Percentiles rank a stretch among this genome's conserved stretches.
Evolutionary conservation across 1,140 invertebrate genomes (phyloP).

Genomic region (Drosophila kohkoa): DNA sequence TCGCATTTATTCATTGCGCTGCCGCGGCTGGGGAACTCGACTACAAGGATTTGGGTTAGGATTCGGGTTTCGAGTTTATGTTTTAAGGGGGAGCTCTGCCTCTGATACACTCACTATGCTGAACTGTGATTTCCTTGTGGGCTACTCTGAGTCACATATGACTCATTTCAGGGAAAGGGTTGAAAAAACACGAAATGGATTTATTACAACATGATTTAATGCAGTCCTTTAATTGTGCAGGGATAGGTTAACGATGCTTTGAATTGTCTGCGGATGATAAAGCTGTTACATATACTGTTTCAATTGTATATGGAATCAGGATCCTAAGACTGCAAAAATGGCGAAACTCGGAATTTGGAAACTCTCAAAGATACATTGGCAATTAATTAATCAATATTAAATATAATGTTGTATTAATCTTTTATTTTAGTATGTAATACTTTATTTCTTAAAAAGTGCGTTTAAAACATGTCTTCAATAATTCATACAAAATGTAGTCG

Average conservation of each 20-base stretch:
- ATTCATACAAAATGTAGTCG: too few species aligned
- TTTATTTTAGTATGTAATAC: too few species aligned
- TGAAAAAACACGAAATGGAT: slow-evolving; percentile 7
- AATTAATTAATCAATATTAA: too few species aligned
- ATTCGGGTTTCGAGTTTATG: neutral
- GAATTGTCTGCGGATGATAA: neutral
- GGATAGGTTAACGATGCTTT: neutral
- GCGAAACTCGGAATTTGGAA: too few species aligned
- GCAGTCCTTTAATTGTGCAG: neutral
- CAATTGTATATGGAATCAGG: too few species aligned
- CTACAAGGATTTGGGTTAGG: slow-evolving; percentile 35
- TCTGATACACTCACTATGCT: slow-evolving; percentile 7
- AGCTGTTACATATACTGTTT: neutral
- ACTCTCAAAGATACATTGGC: too few species aligned
- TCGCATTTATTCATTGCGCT: slow-evolving; percentile 72
- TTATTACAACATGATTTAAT: slow-evolving; percentile 8
- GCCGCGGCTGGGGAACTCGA: slow-evolving; percentile 21
- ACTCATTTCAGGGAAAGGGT: slow-evolving; percentile 8
- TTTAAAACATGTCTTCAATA: too few species aligned
- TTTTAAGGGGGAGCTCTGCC: slow-evolving; percentile 2
- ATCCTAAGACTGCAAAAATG: too few species aligned
- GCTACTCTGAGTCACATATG: slow-evolving; percentile 31
- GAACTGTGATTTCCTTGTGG: slow-evolving; percentile 59
- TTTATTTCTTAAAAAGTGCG: too few species aligned
- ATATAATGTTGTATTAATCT: too few species aligned